Percentiles rank a stretch among this genome's conserved stretches.
Conservation (phyloP, 2,888 invertebrate genomes). For the Parnassius smintheus region DNA sequence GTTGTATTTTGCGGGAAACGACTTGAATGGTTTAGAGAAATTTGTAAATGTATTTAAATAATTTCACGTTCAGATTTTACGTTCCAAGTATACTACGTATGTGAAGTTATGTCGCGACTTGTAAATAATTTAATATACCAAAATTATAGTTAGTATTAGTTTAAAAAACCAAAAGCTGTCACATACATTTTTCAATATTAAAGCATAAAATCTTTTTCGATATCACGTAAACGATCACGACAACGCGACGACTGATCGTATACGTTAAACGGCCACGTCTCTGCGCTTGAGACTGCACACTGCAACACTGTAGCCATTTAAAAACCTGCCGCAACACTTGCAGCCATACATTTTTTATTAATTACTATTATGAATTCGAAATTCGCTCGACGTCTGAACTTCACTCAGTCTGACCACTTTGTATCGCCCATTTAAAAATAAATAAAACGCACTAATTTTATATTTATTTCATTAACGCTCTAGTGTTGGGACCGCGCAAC, state of each 20-base stretch:
- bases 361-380: slow-evolving; percentile 40
- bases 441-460: background rate
- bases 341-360: slow-evolving; percentile 34
- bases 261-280: slow-evolving; percentile 38
- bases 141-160: too few relatives aligned
- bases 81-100: too few relatives aligned
- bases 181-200: too few relatives aligned
- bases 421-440: slow-evolving; percentile 27
- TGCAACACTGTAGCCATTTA: slow-evolving; percentile 40
- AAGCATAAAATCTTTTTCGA: too few relatives aligned
- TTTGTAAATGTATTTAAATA: too few relatives aligned
- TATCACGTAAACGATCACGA: slow-evolving; percentile 2
- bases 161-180: too few relatives aligned
- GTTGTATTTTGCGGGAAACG: too few relatives aligned
- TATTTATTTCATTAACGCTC: slow-evolving; percentile 15
- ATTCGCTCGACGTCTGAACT: slow-evolving; percentile 29
- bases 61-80: too few relatives aligned
- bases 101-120: too few relatives aligned
- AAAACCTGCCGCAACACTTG: slow-evolving; percentile 41
- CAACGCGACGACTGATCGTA: slow-evolving; percentile 41
- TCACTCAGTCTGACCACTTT: slow-evolving; percentile 24
- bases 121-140: too few relatives aligned
- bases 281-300: slow-evolving; percentile 35
- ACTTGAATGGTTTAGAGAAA: too few relatives aligned
- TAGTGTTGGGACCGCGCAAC: slow-evolving; percentile 5